Evolutionary conservation across 23 tunicate genomes (phyloP).

Genomic region (Ascidia mentula): DNA sequence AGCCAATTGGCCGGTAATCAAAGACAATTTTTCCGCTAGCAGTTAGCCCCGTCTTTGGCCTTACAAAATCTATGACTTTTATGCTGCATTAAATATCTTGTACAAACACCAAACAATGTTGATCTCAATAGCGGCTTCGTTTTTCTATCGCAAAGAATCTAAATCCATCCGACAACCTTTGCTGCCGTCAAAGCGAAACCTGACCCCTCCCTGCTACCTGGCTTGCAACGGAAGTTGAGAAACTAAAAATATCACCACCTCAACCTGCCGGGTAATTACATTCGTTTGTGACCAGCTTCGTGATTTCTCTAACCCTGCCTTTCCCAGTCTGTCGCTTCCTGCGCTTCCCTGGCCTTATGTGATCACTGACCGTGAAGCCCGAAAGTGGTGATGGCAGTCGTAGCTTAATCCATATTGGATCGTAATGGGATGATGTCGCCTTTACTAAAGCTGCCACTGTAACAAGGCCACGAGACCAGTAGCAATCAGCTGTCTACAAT

Average conservation of each 20-base stretch:
- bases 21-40: too few species aligned
- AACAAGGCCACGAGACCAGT: background rate
- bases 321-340: slow-evolving; percentile 6
- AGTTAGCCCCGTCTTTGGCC: too few species aligned
- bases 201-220: background rate
- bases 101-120: too few species aligned
- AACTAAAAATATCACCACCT: background rate
- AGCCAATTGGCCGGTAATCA: too few species aligned
- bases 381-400: background rate
- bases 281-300: slow-evolving; percentile 1
- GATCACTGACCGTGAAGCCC: slow-evolving; percentile 9
- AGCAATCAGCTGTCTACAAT: background rate
- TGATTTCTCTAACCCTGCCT: background rate
- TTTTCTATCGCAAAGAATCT: too few species aligned
- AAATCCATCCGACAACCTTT: too few species aligned
- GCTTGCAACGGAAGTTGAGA: background rate
- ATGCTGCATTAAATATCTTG: too few species aligned
- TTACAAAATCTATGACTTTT: too few species aligned
- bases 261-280: background rate
- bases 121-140: too few species aligned
- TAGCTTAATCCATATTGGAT: slow-evolving; percentile 1
- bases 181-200: background rate
- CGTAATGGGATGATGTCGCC: slow-evolving; percentile 1
- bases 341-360: background rate
- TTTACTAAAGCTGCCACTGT: background rate